phyloP scores from a whole-genome alignment of 2,888 invertebrate genomes.

The Empis livida region DNA sequence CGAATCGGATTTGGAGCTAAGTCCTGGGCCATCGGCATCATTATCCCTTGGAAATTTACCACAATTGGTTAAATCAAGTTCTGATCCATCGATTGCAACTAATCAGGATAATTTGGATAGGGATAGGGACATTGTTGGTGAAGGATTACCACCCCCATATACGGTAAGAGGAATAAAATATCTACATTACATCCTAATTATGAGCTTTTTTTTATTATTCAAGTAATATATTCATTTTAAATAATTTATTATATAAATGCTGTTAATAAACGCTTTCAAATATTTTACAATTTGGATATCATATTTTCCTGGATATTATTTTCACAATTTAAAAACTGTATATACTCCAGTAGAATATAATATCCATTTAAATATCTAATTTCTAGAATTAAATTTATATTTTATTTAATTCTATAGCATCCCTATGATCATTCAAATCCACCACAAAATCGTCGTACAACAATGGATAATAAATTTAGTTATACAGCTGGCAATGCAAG shows the following conservation, averaged over 20 bases:
- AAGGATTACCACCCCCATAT: constrained; percentile 69
- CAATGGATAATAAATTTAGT: constrained; percentile 50
- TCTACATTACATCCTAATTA: no score
- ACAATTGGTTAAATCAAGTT: constrained; percentile 68
- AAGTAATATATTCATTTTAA: no score
- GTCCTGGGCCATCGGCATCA: constrained; percentile 52
- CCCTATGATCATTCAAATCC: constrained; percentile 33
- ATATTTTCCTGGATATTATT: no score
- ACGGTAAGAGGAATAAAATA: constrained; percentile 46
- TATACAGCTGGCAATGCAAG: constrained; percentile 39
- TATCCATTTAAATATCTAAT: not conserved
- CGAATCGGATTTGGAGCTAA: constrained; percentile 87
- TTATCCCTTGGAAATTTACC: constrained; percentile 43
- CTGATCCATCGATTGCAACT: constrained; percentile 88
- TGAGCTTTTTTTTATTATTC: no score
- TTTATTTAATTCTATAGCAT: constrained; percentile 19
- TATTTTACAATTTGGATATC: no score
- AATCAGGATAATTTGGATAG: constrained; percentile 74
- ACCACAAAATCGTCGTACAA: constrained; percentile 29
- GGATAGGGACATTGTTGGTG: constrained; percentile 47
- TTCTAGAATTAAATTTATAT: not conserved
- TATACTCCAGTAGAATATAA: no score
- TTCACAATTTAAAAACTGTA: no score
- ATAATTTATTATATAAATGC: no score
- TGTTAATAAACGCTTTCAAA: no score